A percentile compares a stretch with the other conserved stretches of the same genome.
These are phyloP conservation scores for Hirudinaria manillensis DNA, from an alignment of 2,888 invertebrate species.

Conservation along the genomic window DNA sequence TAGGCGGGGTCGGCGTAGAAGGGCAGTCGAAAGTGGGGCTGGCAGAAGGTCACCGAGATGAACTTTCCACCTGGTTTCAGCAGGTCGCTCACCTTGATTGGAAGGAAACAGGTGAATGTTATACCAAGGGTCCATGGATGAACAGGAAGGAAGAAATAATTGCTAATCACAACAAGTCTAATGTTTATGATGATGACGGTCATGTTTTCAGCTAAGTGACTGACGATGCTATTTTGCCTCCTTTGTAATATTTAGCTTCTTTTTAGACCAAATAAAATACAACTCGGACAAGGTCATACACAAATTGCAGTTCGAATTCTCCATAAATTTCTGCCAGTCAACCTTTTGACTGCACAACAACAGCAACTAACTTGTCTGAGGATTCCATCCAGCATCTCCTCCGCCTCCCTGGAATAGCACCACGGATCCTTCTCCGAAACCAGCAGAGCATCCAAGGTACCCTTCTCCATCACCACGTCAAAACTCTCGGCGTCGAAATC, in stretches of 20 bases:
- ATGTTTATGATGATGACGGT: background rate
- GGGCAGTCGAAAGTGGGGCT: constrained; percentile 55
- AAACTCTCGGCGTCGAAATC: constrained; percentile 46
- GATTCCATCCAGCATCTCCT: constrained; percentile 44
- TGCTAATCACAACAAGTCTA: background rate
- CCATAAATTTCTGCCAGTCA: no score
- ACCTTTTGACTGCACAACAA: no score
- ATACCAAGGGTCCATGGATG: no score
- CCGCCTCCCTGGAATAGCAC: constrained; percentile 46
- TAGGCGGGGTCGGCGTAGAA: constrained; percentile 43
- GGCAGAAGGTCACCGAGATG: constrained; percentile 55
- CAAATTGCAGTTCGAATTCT: no score
- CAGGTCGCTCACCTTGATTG: constrained; percentile 40
- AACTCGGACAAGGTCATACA: no score
- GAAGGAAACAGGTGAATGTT: constrained; percentile 11
- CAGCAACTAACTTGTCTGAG: constrained; percentile 45
- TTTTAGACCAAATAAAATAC: no score
- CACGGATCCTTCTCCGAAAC: constrained; percentile 54
- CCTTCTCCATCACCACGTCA: constrained; percentile 57
- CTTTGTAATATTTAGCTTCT: no score
- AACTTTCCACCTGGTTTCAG: constrained; percentile 48
- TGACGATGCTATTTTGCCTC: no score
- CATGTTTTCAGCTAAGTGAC: background rate
- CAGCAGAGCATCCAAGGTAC: constrained; percentile 55
- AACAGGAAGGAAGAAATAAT: background rate